Evolutionary conservation across 1,140 invertebrate species (phyloP), one percentile per base, ranked within the genome.

Genomic region (Drepana arcuata): DNA sequence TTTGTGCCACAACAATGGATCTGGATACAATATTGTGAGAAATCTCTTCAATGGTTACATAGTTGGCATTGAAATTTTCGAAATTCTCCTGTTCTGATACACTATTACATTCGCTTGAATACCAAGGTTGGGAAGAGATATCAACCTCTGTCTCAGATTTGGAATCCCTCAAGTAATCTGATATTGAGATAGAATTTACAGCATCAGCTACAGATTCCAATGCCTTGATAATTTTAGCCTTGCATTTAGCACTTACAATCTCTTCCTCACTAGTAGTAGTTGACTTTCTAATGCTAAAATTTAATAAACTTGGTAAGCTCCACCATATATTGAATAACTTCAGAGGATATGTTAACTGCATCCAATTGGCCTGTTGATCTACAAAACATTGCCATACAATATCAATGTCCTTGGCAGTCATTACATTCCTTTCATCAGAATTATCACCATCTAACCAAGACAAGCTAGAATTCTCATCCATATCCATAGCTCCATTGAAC

Each of bases 381-480:
- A 56, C 27, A 46, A 58, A 46, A 15, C 24, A 43, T 3, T 54
- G 50, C 34, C 33, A 44, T 13, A 54, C 25, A 9, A 34, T 26
- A 26, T 35, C 14, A 26, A 32, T 16, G 29, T 48, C 35, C 9
- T 36, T 25, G 35, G 33, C 34, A 7, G 28, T 12, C 14, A 21
- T 14, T 7, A 48, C 13, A 33, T 24, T 59, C 35, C 42, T 45
- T 27, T 56, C 45, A 10, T 58, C 32, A 34, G 33, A 34, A 24
- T 59, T 56, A 25, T 63, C 49, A 23, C 25, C 14, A 29, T 69
- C 69, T 38, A 40, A 28, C 75, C 75, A 84, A 11, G 78, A 78
- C 49, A 66, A 64, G 43, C 53, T 69, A 15, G 80, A 84, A 29
- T 56, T 69, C 52, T 83, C 80, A 54, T 84, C 72, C n/a, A n/a